phyloP scores from a whole-genome alignment of 2,888 invertebrate genomes.

The Drosophila monieri region DNA sequence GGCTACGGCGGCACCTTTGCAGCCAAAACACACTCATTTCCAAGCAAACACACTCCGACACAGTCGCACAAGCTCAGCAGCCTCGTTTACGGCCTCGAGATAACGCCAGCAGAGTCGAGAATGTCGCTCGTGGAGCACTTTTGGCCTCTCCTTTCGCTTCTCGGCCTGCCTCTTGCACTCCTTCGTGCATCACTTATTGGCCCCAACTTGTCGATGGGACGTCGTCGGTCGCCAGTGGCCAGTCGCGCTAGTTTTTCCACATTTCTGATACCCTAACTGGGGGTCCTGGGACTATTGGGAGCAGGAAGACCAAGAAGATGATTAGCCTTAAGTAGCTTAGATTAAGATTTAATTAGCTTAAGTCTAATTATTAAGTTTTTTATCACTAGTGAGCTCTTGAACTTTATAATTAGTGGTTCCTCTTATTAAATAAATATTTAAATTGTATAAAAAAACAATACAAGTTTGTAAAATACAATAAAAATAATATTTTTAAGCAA shows the following conservation, averaged over 20 bases:
- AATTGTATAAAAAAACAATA: neutral
- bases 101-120: constrained; percentile 57
- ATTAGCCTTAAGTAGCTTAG: too few relatives aligned
- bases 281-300: neutral
- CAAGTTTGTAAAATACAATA: too few relatives aligned
- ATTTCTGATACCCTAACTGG: constrained; percentile 42
- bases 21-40: constrained; percentile 58
- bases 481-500: neutral
- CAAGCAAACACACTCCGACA: constrained; percentile 17
- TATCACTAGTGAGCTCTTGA: neutral
- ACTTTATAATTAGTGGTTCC: neutral
- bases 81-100: constrained; percentile 62
- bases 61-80: constrained; percentile 34
- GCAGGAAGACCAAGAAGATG: too few relatives aligned
- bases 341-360: too few relatives aligned
- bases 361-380: neutral
- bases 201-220: constrained; percentile 34
- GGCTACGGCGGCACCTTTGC: constrained; percentile 48
- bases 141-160: constrained; percentile 28
- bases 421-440: neutral
- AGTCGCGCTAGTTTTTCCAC: constrained; percentile 65
- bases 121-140: constrained; percentile 72
- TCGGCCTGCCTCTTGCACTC: neutral
- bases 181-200: constrained; percentile 8
- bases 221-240: neutral